Evolutionary conservation across 2,797 vertebrate genomes (phyloP).

Genomic region (Anguilla megastoma): DNA sequence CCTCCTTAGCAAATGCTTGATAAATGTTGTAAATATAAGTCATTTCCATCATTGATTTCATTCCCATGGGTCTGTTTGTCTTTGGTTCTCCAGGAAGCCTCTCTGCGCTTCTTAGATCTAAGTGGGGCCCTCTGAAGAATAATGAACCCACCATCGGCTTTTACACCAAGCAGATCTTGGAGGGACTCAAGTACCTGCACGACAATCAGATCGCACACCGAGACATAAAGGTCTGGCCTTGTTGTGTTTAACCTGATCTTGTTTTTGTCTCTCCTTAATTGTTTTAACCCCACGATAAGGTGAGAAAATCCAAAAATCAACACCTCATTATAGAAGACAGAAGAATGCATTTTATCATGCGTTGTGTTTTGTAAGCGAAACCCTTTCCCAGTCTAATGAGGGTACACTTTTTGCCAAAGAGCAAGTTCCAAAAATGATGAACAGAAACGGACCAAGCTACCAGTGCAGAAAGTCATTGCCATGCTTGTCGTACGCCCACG

Average conservation of each 20-base stretch:
- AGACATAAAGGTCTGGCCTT: constrained; percentile 88
- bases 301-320: not conserved
- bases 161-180: constrained; percentile 97
- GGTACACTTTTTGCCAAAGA: constrained; percentile 8
- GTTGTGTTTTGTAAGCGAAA: not conserved
- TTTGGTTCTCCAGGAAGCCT: constrained; percentile 81
- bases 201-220: constrained; percentile 98
- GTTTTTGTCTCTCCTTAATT: not conserved
- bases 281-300: not conserved
- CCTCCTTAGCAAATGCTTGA: not conserved
- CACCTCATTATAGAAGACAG: not conserved
- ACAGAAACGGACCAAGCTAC: constrained; percentile 39
- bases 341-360: not conserved
- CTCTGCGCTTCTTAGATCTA: constrained; percentile 93
- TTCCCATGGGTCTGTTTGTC: constrained; percentile 5
- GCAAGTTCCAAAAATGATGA: constrained; percentile 10
- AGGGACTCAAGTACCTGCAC: constrained; percentile 97
- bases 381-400: not conserved
- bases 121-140: constrained; percentile 97
- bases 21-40: constrained; percentile 31
- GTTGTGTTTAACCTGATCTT: not conserved
- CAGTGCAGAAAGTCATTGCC: constrained; percentile 34
- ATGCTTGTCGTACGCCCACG: constrained; percentile 6
- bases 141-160: constrained; percentile 97
- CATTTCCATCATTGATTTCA: not conserved